phyloP scores from a whole-genome alignment of 2,888 invertebrate genomes.

The Theretra japonica region DNA sequence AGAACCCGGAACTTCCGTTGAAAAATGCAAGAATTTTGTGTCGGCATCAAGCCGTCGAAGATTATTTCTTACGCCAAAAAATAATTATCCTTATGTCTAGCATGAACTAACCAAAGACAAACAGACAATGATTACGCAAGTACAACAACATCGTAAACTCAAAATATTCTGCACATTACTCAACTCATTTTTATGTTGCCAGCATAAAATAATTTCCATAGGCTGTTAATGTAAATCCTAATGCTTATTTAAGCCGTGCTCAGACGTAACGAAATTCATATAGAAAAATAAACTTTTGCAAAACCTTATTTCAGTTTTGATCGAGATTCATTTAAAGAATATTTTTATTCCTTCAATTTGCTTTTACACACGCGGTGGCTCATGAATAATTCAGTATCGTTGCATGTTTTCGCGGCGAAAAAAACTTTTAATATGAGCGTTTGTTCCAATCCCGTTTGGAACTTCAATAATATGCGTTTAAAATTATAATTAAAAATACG shows the following conservation, averaged over 20 bases:
- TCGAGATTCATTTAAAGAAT: conserved; percentile 40
- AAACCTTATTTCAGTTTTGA: conserved; percentile 26
- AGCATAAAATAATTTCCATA: background rate
- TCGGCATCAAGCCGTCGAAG: too few species aligned
- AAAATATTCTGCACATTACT: too few species aligned
- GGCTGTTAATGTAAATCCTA: background rate
- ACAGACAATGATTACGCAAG: too few species aligned
- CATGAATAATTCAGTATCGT: conserved; percentile 55
- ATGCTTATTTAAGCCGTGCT: background rate
- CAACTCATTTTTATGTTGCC: too few species aligned
- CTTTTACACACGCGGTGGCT: conserved; percentile 46
- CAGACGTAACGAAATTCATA: background rate
- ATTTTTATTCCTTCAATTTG: conserved; percentile 45
- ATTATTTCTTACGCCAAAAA: too few species aligned
- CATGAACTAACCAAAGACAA: too few species aligned
- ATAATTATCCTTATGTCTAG: too few species aligned
- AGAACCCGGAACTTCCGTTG: too few species aligned
- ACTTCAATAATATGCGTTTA: conserved; percentile 46
- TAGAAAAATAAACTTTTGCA: background rate
- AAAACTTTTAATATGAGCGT: conserved; percentile 57
- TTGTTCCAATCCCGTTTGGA: conserved; percentile 46
- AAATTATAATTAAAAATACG: background rate
- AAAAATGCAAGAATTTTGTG: too few species aligned
- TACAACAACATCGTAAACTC: too few species aligned
- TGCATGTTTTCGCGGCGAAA: conserved; percentile 55